Percentiles rank a stretch among this genome's conserved stretches.
Evolutionary conservation across 1,140 invertebrate genomes (phyloP).

Genomic region (Papilio xuthus): DNA sequence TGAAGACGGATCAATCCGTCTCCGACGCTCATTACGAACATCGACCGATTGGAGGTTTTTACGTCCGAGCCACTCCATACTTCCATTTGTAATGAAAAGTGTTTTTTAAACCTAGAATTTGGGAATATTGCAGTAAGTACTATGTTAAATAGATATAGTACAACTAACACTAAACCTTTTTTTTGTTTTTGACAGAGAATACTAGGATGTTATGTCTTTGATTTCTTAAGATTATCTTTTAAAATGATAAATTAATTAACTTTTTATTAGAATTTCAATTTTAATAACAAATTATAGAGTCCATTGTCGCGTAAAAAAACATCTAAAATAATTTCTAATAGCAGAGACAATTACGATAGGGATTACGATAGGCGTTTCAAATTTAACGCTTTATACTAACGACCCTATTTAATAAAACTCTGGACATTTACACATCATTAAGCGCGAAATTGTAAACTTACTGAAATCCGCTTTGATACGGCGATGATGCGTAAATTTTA

Average conservation of each 20-base stretch:
- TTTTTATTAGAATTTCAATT: too few species aligned
- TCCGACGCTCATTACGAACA: conserved; percentile 1
- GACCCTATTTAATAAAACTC: conserved; percentile 39
- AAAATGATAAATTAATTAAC: too few species aligned
- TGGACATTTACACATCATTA: conserved; percentile 45
- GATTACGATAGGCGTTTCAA: background rate
- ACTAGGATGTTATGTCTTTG: too few species aligned
- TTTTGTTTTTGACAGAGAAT: too few species aligned
- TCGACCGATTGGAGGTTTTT: conserved; percentile 5
- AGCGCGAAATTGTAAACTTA: conserved; percentile 40
- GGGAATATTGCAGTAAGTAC: background rate
- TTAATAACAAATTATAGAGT: background rate
- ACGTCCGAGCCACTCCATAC: background rate
- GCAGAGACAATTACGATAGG: too few species aligned
- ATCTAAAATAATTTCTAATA: background rate
- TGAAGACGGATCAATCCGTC: conserved; percentile 27
- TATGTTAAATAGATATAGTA: background rate
- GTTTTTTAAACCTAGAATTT: background rate
- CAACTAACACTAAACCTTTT: too few species aligned
- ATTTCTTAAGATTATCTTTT: too few species aligned
- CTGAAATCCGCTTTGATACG: conserved; percentile 33
- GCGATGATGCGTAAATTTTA: conserved; percentile 37
- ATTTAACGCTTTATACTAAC: background rate
- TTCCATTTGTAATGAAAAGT: background rate
- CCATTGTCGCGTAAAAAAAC: background rate